phyloP scores from a whole-genome alignment of 2,113 vertebrate genomes.

The Polypterus bichir region DNA sequence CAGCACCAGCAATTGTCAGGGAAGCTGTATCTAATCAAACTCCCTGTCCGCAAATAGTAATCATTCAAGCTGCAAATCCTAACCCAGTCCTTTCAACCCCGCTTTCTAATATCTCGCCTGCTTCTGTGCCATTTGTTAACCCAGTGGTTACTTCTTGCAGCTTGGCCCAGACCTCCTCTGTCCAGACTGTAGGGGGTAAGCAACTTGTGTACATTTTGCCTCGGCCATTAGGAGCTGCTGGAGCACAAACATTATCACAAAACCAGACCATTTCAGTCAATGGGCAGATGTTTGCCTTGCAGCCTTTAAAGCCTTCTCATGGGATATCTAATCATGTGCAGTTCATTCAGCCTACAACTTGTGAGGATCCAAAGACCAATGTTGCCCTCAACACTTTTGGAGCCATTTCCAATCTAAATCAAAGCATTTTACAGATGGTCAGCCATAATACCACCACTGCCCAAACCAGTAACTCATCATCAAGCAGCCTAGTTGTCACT shows the following conservation, averaged over 20 bases:
- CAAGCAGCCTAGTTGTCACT: too few species aligned
- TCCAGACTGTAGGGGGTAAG: conserved; percentile 79
- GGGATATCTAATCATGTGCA: conserved; percentile 72
- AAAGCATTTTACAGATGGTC: conserved; percentile 87
- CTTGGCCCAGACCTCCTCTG: conserved; percentile 45
- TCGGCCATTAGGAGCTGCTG: conserved; percentile 45
- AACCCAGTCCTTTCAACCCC: conserved; percentile 54
- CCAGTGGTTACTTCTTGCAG: conserved; percentile 44
- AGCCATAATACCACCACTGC: conserved; percentile 42
- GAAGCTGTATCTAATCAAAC: conserved; percentile 70
- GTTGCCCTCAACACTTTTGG: conserved; percentile 88
- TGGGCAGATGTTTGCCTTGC: conserved; percentile 87
- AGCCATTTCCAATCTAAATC: conserved; percentile 87
- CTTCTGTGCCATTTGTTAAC: conserved; percentile 48
- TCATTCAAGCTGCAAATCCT: conserved; percentile 87
- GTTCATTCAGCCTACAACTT: conserved; percentile 83
- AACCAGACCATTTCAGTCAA: conserved; percentile 92
- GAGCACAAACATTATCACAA: conserved; percentile 42
- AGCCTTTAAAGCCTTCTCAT: conserved; percentile 76
- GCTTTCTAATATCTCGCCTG: conserved; percentile 55
- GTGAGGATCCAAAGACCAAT: conserved; percentile 83
- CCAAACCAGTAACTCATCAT: too few species aligned
- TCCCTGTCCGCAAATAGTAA: conserved; percentile 88
- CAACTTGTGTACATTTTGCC: conserved; percentile 93
- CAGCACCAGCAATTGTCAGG: conserved; percentile 61